Evolutionary conservation across 2,797 vertebrate species (phyloP), one percentile per base, ranked within the genome.

Genomic region (Agapornis canus): DNA sequence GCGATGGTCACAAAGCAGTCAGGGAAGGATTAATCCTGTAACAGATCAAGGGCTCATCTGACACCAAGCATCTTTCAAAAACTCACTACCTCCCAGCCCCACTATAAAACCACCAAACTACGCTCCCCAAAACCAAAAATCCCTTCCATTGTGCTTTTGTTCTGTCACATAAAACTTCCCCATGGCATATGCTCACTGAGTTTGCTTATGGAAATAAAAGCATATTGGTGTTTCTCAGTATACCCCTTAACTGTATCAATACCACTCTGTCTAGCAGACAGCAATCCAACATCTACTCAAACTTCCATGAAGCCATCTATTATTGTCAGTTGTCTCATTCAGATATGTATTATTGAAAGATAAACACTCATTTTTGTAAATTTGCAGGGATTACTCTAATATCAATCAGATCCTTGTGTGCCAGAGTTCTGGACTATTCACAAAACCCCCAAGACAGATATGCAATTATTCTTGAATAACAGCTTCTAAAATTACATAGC

Each of bases 171-270:
- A 35, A 37, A 82, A 71, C 3, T 25, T 72, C 22, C 20, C 43
- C 2, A 0, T 2, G 18, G n/a, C 19, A 42, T 7, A 18, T 0
- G 2, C 11, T 42, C 0, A 1, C 19, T 15, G 37, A 27, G 11
- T 26, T 45, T 56, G 10, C 16, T 49, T 65, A 59, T 5, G 51
- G 51, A 80, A 90, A 40, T 12, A 45, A 32, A 12, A 64, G 22
- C 4, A 2, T 12, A 39, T 3, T 22, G 18, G 51, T 32, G 7
- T 49, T 64, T 80, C 40, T 56, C 1, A 1, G 26, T 51, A 43
- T 27, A 61, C 1, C 27, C 31, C 22, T 45, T 25, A 59, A 45
- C 37, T 15, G 2, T 31, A 64, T 29, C 45, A 52, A 47, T 66
- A 47, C 42, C 51, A 27, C 27, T 52, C 35, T 47, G 54, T 9